Evolutionary conservation across 2,797 vertebrate species (phyloP).

Genomic region (Ispidina lecontei): DNA sequence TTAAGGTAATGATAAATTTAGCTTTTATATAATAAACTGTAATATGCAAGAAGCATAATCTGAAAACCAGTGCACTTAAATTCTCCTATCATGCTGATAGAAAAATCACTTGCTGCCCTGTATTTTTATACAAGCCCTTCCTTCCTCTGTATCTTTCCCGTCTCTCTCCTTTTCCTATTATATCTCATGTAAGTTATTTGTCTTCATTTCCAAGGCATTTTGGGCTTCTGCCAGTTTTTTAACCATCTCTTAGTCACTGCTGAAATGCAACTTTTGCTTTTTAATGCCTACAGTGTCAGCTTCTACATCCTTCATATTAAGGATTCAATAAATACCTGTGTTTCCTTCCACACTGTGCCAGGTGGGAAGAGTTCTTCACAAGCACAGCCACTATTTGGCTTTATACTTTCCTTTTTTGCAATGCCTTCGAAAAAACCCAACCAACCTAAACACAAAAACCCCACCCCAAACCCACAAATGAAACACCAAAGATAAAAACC

Average conservation of each 20-base stretch:
- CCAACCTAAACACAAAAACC: too few relatives aligned
- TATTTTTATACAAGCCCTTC: neutral
- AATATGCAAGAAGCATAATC: neutral
- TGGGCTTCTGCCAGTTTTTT: neutral
- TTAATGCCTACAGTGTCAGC: rapidly evolving
- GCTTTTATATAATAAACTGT: neutral
- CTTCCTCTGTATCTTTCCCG: neutral
- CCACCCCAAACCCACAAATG: too few relatives aligned
- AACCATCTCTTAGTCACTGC: neutral
- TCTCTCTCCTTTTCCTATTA: neutral
- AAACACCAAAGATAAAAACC: neutral
- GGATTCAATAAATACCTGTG: neutral
- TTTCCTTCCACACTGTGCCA: neutral
- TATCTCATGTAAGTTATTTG: neutral
- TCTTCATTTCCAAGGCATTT: neutral
- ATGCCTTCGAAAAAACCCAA: neutral
- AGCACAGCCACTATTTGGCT: neutral
- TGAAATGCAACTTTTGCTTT: neutral
- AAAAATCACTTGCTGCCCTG: neutral
- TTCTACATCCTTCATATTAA: neutral
- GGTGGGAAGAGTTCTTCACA: neutral
- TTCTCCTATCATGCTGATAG: neutral
- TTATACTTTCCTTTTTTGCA: neutral
- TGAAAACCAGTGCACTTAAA: neutral
- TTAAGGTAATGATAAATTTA: neutral